A percentile compares a stretch with the other conserved stretches of the same genome.
These are phyloP conservation scores for Hirtodrosophila trivittata DNA, from an alignment of 2,888 invertebrate genomes.

Conservation along the genomic window DNA sequence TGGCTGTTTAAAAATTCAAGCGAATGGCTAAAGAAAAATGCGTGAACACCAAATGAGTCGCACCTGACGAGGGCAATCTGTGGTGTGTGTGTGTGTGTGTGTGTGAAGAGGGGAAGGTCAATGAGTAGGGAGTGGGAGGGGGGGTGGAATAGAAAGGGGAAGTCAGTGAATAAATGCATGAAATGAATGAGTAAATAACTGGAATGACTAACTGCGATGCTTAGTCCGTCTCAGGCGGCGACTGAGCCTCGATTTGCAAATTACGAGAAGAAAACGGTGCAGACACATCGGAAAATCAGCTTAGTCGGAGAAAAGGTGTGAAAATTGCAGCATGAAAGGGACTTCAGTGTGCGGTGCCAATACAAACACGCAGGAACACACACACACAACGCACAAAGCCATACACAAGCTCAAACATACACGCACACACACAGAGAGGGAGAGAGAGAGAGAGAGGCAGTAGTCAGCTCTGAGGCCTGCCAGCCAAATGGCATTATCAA, in stretches of 20 bases:
- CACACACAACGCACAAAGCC: constrained; percentile 1
- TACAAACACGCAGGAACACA: constrained; percentile 5
- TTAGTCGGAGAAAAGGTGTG: constrained; percentile 59
- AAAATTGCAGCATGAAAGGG: constrained; percentile 48
- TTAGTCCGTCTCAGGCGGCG: constrained; percentile 43
- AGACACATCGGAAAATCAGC: constrained; percentile 11
- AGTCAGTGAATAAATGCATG: constrained; percentile 71
- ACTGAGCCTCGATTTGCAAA: constrained; percentile 56
- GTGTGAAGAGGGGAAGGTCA: neutral
- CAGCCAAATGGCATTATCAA: constrained; percentile 76
- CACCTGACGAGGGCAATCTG: constrained; percentile 50
- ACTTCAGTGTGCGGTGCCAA: constrained; percentile 28
- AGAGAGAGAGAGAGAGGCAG: too few species aligned
- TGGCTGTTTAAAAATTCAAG: constrained; percentile 60
- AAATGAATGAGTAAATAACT: constrained; percentile 78
- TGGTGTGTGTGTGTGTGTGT: neutral
- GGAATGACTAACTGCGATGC: constrained; percentile 71
- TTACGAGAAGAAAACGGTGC: constrained; percentile 29
- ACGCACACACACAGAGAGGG: constrained; percentile 5
- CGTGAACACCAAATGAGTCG: constrained; percentile 62
- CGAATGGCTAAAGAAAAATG: constrained; percentile 53
- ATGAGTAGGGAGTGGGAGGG: neutral
- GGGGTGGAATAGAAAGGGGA: neutral
- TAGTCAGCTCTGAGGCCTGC: constrained; percentile 45
- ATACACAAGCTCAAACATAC: neutral